Evolutionary conservation across 2,888 invertebrate species (phyloP), one percentile per base, ranked within the genome.

Genomic region (Drosophila incognita): DNA sequence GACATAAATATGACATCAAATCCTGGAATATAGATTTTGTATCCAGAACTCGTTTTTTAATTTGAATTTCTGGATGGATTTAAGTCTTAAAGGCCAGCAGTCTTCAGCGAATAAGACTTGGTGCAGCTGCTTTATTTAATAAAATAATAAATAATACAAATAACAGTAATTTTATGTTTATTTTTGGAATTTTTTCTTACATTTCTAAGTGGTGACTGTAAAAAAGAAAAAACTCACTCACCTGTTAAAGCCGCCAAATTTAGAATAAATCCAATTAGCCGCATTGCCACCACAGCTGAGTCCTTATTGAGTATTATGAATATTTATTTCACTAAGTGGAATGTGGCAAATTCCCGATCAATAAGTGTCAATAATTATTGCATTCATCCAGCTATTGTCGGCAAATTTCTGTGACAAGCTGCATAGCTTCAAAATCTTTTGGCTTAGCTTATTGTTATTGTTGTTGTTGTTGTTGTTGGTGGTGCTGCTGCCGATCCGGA

Each of bases 171-270:
- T 8, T 2, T 33, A 6, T 33, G 13, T 31, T 52, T 52, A 13
- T 4, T 31, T 31, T 13, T 31, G 0, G 5, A 31, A n/a, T 11
- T 31, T 6, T 18, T 36, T 35, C 24, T 29, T 4, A 4, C 5
- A n/a, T 31, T 27, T 21, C 10, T 11, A 38, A 36, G 2, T 18
- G 10, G 42, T 42, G 24, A 72, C 53, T 54, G 67, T 60, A 57
- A 54, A 10, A 38, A n/a, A 53, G 7, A 48, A 62, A 48, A 61
- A 60, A 66, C 58, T 74, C 76, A 90, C 91, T 91, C 83, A 92
- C 91, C 92, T 92, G 92, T 92, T 91, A 92, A 87, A 81, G 85
- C 91, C 87, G 92, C 92, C 90, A 92, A 92, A 92, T 91, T 92
- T 90, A 92, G 82, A 83, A 92, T 79, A 89, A 92, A 92, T 92